Evolutionary conservation across 2,113 vertebrate genomes (phyloP).

Genomic region (Corythoichthys intestinalis): DNA sequence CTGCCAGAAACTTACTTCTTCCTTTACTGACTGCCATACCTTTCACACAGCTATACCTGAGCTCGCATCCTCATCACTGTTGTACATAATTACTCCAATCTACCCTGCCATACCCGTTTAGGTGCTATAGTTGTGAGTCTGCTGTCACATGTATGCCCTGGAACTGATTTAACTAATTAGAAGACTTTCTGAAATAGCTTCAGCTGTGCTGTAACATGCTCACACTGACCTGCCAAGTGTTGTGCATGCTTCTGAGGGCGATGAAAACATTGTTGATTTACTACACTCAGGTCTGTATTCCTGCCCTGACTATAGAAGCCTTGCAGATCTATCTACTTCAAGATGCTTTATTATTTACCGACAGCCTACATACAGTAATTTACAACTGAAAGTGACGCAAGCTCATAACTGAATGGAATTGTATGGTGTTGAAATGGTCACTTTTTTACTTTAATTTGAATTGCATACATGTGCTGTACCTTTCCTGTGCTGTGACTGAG

Average conservation of each 20-base stretch:
- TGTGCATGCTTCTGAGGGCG: constrained; percentile 1
- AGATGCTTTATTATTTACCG: constrained; percentile 1
- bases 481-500: constrained; percentile 55
- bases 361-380: constrained; percentile 17
- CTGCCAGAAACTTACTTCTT: constrained; percentile 57
- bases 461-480: constrained; percentile 61
- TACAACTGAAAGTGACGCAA: constrained; percentile 25
- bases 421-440: constrained; percentile 26
- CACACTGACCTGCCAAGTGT: constrained; percentile 12
- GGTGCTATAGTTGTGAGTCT: constrained; percentile 54
- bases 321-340: constrained; percentile 32
- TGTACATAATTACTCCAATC: constrained; percentile 57
- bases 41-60: constrained; percentile 54
- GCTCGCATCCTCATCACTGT: constrained; percentile 21
- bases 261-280: constrained; percentile 14
- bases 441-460: constrained; percentile 71
- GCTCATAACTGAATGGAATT: constrained; percentile 9
- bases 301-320: constrained; percentile 51
- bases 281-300: constrained; percentile 54
- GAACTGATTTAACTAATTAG: constrained; percentile 37
- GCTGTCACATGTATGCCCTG: constrained; percentile 14
- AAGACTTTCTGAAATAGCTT: constrained; percentile 28
- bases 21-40: constrained; percentile 64
- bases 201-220: constrained; percentile 16
- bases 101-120: constrained; percentile 32